Conservation (phyloP, 2,113 vertebrate genomes). For the Cephalophus harveyi region DNA sequence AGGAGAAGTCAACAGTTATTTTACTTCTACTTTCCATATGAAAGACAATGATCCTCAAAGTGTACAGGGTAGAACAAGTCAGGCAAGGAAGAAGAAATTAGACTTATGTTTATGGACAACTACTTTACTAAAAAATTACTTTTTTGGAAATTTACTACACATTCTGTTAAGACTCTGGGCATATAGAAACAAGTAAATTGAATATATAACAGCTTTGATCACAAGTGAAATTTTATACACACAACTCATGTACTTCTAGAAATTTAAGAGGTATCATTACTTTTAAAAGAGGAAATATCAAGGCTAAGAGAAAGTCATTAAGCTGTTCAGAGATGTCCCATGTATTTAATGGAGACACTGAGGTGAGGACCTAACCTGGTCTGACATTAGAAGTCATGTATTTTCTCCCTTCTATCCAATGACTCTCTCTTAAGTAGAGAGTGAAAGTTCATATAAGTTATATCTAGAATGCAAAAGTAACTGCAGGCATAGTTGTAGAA, state of each 20-base stretch:
- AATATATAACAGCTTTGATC: not conserved
- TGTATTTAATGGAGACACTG: not conserved
- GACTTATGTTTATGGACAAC: not conserved
- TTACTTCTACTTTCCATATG: constrained; percentile 17
- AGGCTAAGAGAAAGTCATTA: not conserved
- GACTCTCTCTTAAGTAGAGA: not conserved
- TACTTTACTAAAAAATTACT: not conserved
- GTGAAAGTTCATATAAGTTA: not conserved
- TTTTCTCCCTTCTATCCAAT: not conserved
- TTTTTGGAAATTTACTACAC: not conserved
- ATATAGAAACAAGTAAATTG: not conserved
- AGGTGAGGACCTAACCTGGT: not conserved
- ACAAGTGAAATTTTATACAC: not conserved
- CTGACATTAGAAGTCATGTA: not conserved
- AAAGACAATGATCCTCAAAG: constrained; percentile 36
- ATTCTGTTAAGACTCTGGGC: not conserved
- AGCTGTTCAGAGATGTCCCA: not conserved
- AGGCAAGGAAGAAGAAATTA: not conserved
- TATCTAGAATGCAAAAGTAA: not conserved
- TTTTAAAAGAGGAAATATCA: not conserved
- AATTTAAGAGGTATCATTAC: not conserved
- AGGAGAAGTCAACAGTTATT: not conserved
- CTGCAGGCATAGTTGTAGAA: not conserved
- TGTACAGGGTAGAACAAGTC: not conserved
- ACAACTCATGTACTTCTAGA: not conserved